Conservation (phyloP, 2,797 vertebrate species). For the Hoplostethus atlanticus region DNA sequence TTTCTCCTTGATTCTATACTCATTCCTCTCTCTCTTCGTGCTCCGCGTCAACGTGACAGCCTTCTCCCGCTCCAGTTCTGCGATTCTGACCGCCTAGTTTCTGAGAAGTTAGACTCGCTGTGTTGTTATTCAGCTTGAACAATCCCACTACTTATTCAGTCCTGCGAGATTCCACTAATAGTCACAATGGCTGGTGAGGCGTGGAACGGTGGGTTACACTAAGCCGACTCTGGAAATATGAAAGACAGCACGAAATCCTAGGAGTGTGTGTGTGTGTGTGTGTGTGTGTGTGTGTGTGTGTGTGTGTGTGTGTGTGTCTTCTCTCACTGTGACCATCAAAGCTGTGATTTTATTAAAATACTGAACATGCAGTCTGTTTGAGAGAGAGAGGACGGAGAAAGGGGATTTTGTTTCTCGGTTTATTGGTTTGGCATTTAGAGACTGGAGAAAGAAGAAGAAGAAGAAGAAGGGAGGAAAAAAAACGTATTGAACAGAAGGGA, state of each 20-base stretch:
- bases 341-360: constrained; percentile 79
- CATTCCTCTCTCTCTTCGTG: not conserved
- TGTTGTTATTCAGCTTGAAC: constrained; percentile 79
- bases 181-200: constrained; percentile 69
- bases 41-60: constrained; percentile 49
- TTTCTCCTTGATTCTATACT: not conserved
- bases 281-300: constrained; percentile 34
- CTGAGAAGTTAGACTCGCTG: constrained; percentile 35
- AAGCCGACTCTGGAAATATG: constrained; percentile 66
- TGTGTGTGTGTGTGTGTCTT: constrained; percentile 34
- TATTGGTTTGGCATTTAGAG: constrained; percentile 83
- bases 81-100: constrained; percentile 49
- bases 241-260: constrained; percentile 40
- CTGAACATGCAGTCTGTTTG: constrained; percentile 69
- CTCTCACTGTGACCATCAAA: constrained; percentile 72
- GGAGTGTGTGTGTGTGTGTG: constrained; percentile 7
- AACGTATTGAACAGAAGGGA: constrained; percentile 72
- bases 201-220: constrained; percentile 64
- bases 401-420: constrained; percentile 76
- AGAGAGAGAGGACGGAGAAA: constrained; percentile 33
- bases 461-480: constrained; percentile 33
- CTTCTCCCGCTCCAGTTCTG: constrained; percentile 16
- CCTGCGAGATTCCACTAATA: constrained; percentile 77
- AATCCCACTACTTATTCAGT: constrained; percentile 70
- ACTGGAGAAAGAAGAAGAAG: constrained; percentile 43